Conservation (phyloP, 2,113 vertebrate genomes). For the Cebus imitator region DNA sequence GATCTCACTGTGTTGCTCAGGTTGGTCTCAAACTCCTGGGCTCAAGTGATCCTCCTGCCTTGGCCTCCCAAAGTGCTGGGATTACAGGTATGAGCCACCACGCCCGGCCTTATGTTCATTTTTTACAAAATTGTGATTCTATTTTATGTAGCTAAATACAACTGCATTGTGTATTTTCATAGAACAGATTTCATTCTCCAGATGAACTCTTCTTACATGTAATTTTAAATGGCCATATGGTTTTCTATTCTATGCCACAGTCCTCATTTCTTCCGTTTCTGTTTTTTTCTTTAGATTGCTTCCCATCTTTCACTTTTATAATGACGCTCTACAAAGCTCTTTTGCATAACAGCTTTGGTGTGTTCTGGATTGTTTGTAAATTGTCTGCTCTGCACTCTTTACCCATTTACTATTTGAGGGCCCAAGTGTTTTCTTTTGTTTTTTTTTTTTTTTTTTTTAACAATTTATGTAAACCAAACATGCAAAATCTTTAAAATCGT, state of each 20-base stretch:
- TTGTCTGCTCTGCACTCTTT: not conserved
- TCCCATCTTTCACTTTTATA: not conserved
- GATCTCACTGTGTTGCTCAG: too few species aligned
- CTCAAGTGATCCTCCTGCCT: too few species aligned
- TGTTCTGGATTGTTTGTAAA: not conserved
- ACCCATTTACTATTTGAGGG: not conserved
- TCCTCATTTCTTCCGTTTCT: not conserved
- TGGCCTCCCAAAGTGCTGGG: too few species aligned
- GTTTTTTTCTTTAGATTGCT: not conserved
- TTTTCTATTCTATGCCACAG: not conserved
- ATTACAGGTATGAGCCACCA: too few species aligned
- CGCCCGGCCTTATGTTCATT: not conserved
- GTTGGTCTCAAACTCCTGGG: too few species aligned
- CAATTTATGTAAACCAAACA: not conserved
- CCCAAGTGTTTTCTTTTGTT: not conserved
- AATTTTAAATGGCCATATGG: not conserved
- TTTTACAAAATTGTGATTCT: not conserved
- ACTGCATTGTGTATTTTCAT: not conserved
- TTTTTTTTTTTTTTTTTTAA: not conserved
- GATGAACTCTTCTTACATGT: not conserved
- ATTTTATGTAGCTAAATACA: not conserved
- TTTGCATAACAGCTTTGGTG: not conserved
- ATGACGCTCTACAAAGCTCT: not conserved
- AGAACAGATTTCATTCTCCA: not conserved
- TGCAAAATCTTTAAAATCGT: not conserved